These are phyloP conservation scores for Pseudoatta argentina DNA, from an alignment of 1,140 invertebrate genomes.

Conservation along the genomic window DNA sequence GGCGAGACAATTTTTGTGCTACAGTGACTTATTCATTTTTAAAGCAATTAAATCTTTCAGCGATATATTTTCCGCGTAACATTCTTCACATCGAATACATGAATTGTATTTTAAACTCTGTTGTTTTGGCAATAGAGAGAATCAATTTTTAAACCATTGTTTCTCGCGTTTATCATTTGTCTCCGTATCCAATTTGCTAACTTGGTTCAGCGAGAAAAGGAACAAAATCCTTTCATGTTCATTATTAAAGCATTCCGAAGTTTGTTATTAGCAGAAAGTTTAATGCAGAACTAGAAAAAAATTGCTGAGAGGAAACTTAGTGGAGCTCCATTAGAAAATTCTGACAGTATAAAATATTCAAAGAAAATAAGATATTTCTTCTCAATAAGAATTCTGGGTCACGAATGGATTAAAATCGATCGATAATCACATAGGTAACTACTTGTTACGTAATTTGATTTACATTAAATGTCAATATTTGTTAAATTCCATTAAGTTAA, in stretches of 20 bases:
- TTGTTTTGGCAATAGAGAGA: constrained; percentile 1
- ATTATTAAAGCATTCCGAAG: constrained; percentile 17
- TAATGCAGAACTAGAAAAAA: constrained; percentile 32
- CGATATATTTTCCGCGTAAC: background rate
- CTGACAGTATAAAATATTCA: constrained; percentile 35
- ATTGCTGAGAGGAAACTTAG: background rate
- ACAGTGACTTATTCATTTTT: background rate
- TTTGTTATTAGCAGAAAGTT: constrained; percentile 17
- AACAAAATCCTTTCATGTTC: constrained; percentile 29
- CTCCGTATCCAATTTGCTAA: constrained; percentile 1
- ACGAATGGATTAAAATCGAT: constrained; percentile 26
- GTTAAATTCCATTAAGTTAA: background rate
- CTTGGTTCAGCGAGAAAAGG: background rate
- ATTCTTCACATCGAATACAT: constrained; percentile 1
- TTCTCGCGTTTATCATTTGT: constrained; percentile 40
- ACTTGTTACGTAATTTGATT: constrained; percentile 21
- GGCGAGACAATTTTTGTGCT: background rate
- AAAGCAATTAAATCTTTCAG: background rate
- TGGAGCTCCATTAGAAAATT: constrained; percentile 15
- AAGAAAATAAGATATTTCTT: constrained; percentile 39
- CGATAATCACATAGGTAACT: background rate
- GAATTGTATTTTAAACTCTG: constrained; percentile 11
- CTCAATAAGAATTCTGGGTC: constrained; percentile 31
- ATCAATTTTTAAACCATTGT: constrained; percentile 28
- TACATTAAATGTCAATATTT: constrained; percentile 17